Evolutionary conservation across 2,113 vertebrate genomes (phyloP).

Genomic region (Scophthalmus maximus): DNA sequence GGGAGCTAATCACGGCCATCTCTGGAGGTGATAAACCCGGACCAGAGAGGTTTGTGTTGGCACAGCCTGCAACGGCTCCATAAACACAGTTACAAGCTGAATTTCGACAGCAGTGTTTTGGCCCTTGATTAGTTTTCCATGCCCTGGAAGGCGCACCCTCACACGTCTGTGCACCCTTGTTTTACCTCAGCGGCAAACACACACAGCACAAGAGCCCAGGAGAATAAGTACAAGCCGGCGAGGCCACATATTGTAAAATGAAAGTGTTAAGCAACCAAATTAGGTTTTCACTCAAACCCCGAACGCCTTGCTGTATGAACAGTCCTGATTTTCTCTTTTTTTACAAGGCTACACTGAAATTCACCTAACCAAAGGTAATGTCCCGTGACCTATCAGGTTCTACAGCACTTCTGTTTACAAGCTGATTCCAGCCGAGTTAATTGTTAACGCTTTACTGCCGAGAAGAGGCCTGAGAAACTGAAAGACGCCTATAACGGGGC

Average conservation of each 20-base stretch:
- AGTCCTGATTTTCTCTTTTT: constrained; percentile 61
- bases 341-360: constrained; percentile 52
- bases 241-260: constrained; percentile 59
- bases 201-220: constrained; percentile 31
- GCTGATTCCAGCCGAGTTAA: constrained; percentile 71
- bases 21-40: constrained; percentile 70
- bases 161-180: constrained; percentile 13
- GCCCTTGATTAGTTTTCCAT: constrained; percentile 67
- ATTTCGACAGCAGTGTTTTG: constrained; percentile 67
- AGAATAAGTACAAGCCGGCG: constrained; percentile 32
- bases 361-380: constrained; percentile 70
- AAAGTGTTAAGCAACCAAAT: constrained; percentile 72
- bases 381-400: constrained; percentile 74
- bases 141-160: constrained; percentile 42
- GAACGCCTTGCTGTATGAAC: constrained; percentile 34
- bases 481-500: constrained; percentile 31
- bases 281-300: constrained; percentile 41
- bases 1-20: constrained; percentile 74
- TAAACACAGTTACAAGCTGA: constrained; percentile 71
- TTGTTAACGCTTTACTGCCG: constrained; percentile 73
- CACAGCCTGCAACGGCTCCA: constrained; percentile 58
- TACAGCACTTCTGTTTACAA: constrained; percentile 76
- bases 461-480: constrained; percentile 15
- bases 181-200: constrained; percentile 28
- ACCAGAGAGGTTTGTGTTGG: constrained; percentile 65